Evolutionary conservation across 2,888 invertebrate genomes (phyloP).

Genomic region (Drosophila mettleri): DNA sequence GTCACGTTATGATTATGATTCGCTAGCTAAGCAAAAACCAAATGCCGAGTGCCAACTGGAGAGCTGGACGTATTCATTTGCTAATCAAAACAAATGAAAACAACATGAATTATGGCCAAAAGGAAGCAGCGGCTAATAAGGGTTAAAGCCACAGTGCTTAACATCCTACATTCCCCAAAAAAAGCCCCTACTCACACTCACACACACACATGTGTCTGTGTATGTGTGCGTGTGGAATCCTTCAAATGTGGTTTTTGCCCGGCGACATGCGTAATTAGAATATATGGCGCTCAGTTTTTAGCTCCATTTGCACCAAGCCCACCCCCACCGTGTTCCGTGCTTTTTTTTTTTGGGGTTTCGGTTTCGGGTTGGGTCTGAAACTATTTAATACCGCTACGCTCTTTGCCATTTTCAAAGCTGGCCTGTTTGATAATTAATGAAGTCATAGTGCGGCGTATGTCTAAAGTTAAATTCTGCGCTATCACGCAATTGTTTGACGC

Average conservation of each 20-base stretch:
- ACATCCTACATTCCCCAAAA: slow-evolving; percentile 50
- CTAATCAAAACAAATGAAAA: slow-evolving; percentile 82
- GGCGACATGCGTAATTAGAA: slow-evolving; percentile 71
- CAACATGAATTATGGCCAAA: slow-evolving; percentile 72
- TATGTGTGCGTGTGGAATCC: slow-evolving; percentile 60
- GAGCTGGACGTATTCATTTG: slow-evolving; percentile 62
- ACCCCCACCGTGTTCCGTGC: background rate
- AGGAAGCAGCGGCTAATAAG: slow-evolving; percentile 71
- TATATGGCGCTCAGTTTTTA: slow-evolving; percentile 60
- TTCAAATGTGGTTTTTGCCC: slow-evolving; percentile 65
- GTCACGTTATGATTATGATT: slow-evolving; percentile 74
- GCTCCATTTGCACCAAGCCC: slow-evolving; percentile 22
- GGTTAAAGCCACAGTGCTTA: slow-evolving; percentile 72
- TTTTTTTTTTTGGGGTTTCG: background rate
- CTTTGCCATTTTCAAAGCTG: slow-evolving; percentile 63
- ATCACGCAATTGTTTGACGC: slow-evolving; percentile 72
- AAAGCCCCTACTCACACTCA: too few relatives aligned
- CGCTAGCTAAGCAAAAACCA: slow-evolving; percentile 49
- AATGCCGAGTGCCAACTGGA: slow-evolving; percentile 26
- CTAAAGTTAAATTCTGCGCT: slow-evolving; percentile 73
- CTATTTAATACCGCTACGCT: slow-evolving; percentile 53
- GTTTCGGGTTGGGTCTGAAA: slow-evolving; percentile 37
- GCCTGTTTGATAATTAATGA: slow-evolving; percentile 79
- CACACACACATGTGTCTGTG: slow-evolving; percentile 3
- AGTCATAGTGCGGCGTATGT: slow-evolving; percentile 72